Evolutionary conservation across 2,797 vertebrate species (phyloP), one percentile per base, ranked within the genome.

Genomic region (Acipenser oxyrinchus): DNA sequence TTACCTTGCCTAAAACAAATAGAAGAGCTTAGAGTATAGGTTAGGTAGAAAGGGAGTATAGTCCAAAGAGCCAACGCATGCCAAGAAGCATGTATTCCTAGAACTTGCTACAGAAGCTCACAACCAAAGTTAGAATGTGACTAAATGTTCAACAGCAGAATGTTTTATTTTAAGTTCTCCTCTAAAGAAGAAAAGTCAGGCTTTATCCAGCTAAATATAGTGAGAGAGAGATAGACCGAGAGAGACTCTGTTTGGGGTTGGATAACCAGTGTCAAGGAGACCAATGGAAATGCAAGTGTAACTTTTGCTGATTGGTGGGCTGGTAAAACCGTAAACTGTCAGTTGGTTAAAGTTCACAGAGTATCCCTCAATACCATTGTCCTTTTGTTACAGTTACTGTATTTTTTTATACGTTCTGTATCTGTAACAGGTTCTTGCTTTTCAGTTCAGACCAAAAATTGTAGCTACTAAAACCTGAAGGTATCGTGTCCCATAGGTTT

Each of bases 371-470:
- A 84, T 77, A 49, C 69, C 76, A 75, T 75, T 78, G 66, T 72
- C 78, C 70, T 77, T 72, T 77, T 80, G 76, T 77, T 73, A 0
- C 51, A 71, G 6, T 52, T 51, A 10, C 23, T 52, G 50, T 10
- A 66, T 75, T 66, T 48, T 12, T 1, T 18, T 83, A 80, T 82
- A 76, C 52, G 49, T 64, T 6, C 50, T 51, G 23, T 82, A 78
- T 84, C 77, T 81, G 85, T 79, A 82, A 78, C 77, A 82, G 83
- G 83, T 87, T 79, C 84, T 71, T 81, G 61, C 74, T 86, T 82
- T 89, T 87, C 87, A 86, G 85, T 93, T 93, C 87, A 81, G 91
- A 96, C 93, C 94, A 96, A 96, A 96, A 94, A 87, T 50, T 49
- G 18, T 15, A 18, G 10, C 51, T 10, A 18, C 6, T 7, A 10